A percentile compares a stretch with the other conserved stretches of the same genome.
phyloP scores from a whole-genome alignment of 2,797 vertebrate genomes.

The Ctenopoma multispine region DNA sequence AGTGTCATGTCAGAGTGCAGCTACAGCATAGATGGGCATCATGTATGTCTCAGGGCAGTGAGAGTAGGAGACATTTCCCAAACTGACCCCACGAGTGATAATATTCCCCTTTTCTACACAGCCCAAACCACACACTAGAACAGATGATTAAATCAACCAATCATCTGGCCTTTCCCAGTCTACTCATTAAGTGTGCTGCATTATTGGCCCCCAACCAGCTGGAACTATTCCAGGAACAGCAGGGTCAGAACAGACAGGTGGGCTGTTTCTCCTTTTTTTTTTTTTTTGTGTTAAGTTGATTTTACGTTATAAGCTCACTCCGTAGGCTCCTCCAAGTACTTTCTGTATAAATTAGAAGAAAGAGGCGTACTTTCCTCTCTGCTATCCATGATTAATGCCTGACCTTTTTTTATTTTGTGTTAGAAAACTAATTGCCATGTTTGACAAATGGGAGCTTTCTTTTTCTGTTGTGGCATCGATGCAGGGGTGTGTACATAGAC shows the following conservation, averaged over 20 bases:
- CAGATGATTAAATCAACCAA: constrained; percentile 64
- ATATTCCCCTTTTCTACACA: constrained; percentile 35
- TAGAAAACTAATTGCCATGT: constrained; percentile 50
- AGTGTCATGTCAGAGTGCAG: constrained; percentile 21
- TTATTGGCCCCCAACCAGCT: constrained; percentile 55
- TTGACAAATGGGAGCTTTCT: constrained; percentile 41
- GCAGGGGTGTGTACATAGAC: constrained; percentile 27
- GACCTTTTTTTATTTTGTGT: constrained; percentile 42
- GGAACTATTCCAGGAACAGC: constrained; percentile 52
- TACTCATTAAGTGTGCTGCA: constrained; percentile 55
- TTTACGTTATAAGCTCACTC: constrained; percentile 11
- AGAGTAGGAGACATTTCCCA: constrained; percentile 28
- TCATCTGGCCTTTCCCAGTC: constrained; percentile 48
- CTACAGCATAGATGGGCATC: constrained; percentile 23
- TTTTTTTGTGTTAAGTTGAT: constrained; percentile 8
- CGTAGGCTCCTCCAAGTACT: constrained; percentile 12
- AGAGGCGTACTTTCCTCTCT: constrained; percentile 1
- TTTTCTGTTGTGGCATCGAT: constrained; percentile 36
- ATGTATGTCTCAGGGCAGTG: constrained; percentile 22
- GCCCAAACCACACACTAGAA: constrained; percentile 47
- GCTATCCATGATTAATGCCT: constrained; percentile 45
- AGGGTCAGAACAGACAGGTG: constrained; percentile 52
- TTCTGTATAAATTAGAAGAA: constrained; percentile 26
- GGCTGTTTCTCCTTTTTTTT: constrained; percentile 19
- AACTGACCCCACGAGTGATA: constrained; percentile 37